Percentiles rank a stretch among this genome's conserved stretches.
Conservation (phyloP, 2,797 vertebrate genomes). For the Lophius americanus region DNA sequence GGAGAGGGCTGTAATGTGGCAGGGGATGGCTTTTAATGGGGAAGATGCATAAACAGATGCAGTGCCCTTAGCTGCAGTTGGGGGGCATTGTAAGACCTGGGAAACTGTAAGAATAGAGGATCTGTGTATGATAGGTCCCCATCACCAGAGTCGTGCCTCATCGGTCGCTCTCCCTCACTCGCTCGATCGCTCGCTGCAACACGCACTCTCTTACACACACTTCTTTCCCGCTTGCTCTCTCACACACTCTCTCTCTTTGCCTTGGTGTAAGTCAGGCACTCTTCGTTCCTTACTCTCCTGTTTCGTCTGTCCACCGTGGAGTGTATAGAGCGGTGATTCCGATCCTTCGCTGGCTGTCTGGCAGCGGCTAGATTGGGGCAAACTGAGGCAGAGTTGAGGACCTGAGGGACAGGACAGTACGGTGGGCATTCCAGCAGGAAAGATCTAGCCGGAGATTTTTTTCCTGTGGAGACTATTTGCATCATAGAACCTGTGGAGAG, state of each 20-base stretch:
- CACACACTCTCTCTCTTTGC: neutral
- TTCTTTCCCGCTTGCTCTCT: neutral
- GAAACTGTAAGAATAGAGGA: conserved; percentile 54
- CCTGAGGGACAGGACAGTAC: conserved; percentile 39
- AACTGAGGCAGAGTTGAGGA: conserved; percentile 52
- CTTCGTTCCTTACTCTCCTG: conserved; percentile 43
- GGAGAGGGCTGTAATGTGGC: conserved; percentile 57
- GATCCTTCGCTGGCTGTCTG: conserved; percentile 31
- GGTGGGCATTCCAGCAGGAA: conserved; percentile 17
- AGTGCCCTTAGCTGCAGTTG: conserved; percentile 54
- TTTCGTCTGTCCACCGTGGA: conserved; percentile 58
- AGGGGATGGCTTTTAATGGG: conserved; percentile 19
- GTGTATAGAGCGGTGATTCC: conserved; percentile 42
- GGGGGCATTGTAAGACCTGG: conserved; percentile 77
- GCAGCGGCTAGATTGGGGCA: conserved; percentile 31
- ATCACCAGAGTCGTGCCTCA: conserved; percentile 56
- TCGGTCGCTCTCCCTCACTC: conserved; percentile 33
- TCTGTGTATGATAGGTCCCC: conserved; percentile 69
- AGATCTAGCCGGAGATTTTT: conserved; percentile 48
- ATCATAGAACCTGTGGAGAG: conserved; percentile 65
- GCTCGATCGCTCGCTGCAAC: conserved; percentile 41
- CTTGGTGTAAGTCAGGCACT: conserved; percentile 45
- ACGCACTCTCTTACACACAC: conserved; percentile 43
- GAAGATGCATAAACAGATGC: conserved; percentile 46
- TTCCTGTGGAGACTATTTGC: conserved; percentile 61